phyloP scores from a whole-genome alignment of 2,113 vertebrate species.

The Cricetomys ansorgei region DNA sequence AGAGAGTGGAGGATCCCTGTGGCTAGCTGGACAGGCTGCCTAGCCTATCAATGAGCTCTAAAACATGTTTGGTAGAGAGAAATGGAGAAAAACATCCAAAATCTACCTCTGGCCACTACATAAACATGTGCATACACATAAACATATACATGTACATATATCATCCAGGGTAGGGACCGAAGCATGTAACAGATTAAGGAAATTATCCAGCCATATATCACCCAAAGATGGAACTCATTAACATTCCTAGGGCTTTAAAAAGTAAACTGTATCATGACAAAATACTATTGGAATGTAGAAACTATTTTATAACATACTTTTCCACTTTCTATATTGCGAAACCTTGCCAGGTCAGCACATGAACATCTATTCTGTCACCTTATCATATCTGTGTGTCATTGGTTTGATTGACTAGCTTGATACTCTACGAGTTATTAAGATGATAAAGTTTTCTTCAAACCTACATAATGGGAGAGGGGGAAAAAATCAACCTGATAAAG shows the following conservation, averaged over 20 bases:
- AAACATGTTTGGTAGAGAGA: neutral
- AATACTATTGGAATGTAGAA: neutral
- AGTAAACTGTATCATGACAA: neutral
- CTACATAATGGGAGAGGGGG: neutral
- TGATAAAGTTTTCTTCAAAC: neutral
- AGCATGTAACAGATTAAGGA: neutral
- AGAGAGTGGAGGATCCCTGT: neutral
- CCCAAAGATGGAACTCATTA: neutral
- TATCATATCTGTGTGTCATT: neutral
- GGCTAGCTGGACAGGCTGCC: neutral
- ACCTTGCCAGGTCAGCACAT: neutral
- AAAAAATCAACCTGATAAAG: neutral
- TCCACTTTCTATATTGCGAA: neutral
- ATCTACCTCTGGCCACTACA: too few relatives aligned
- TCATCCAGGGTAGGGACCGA: neutral
- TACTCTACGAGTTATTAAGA: neutral
- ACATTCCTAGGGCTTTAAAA: neutral
- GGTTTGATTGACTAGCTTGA: neutral
- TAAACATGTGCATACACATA: neutral
- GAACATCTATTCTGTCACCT: neutral
- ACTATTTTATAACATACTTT: neutral
- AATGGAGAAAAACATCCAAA: neutral
- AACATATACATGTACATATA: neutral
- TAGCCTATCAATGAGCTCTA: neutral
- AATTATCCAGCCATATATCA: neutral